A percentile compares a stretch with the other conserved stretches of the same genome.
These are phyloP conservation scores for Lycaon pictus DNA, from an alignment of 2,113 vertebrate genomes.

Conservation along the genomic window DNA sequence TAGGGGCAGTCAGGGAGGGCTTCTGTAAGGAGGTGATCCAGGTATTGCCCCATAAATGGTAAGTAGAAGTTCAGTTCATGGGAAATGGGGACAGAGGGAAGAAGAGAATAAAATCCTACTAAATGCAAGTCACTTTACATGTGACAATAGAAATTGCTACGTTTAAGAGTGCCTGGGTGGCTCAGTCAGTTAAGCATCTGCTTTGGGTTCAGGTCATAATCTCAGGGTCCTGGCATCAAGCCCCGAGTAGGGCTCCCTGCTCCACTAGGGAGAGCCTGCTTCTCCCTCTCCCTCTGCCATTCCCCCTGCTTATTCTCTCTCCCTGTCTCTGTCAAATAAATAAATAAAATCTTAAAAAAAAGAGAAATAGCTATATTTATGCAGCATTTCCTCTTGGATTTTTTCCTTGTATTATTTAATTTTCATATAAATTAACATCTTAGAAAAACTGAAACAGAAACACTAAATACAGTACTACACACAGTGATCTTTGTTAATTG, in stretches of 20 bases:
- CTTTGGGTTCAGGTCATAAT: too few relatives aligned
- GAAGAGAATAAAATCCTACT: neutral
- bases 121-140: neutral
- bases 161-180: too few relatives aligned
- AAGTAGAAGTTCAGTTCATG: neutral
- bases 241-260: too few relatives aligned
- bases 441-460: slow-evolving; percentile 89
- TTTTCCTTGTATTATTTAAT: slow-evolving; percentile 86
- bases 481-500: slow-evolving; percentile 86
- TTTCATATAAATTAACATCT: slow-evolving; percentile 90
- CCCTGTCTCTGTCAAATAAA: too few relatives aligned
- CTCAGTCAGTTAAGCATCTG: too few relatives aligned
- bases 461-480: slow-evolving; percentile 89
- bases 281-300: too few relatives aligned
- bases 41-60: neutral
- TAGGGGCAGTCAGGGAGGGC: neutral
- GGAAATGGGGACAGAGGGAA: neutral
- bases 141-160: neutral
- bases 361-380: neutral
- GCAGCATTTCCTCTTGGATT: neutral
- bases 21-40: neutral
- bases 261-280: too few relatives aligned
- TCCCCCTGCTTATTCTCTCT: too few relatives aligned
- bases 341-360: too few relatives aligned
- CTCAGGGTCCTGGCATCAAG: too few relatives aligned